Base-by-base conservation (phyloP, 2,797 vertebrate genomes). In the Coendou prehensilis region DNA sequence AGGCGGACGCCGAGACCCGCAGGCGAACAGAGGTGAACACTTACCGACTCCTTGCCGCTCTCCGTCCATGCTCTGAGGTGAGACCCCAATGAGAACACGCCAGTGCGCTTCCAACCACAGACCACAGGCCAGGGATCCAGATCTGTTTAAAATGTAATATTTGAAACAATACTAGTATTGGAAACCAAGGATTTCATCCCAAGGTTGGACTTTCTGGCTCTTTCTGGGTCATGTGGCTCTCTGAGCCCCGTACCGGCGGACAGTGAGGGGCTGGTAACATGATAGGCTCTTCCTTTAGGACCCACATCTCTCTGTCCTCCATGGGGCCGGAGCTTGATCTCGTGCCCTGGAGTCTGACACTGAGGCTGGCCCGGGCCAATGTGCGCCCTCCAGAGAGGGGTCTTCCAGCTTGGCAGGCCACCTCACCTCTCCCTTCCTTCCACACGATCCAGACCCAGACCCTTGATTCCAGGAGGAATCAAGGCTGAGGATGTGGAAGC, bases 31-130 rank as follows among this genome's bases (percentile, higher is more conserved):
- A 30, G 71, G 69, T 13, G 15, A 41, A 52, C 73, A 92, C 98
- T 98, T 79, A 98, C 98, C 96, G 37, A 89, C 88, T 93, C 37
- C 63, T 80, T 3, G 54, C 50, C 22, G 75, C 75, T 78, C 89
- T 76, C 76, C 2, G 67, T 93, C 85, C 89, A 50, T n/a, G 3
- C 64, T 91, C 85, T 8, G 9, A 59, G 61, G 57, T 50, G 6
- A 91, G 71, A 93, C 85, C 87, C 96, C 96, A 97, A 33, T 0
- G 96, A 50, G 91, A 8, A n/a, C 33, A 41, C 0, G 18, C 96
- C n/a, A 96, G 96, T 23, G 3, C 20, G 47, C 81, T 45, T 50
- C 37, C 20, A 6, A 63, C 54, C 69, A 41, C 75, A 92, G 15
- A 52, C 9, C 4, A 3, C 28, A 6, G 76, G 54, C 56, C 86